Percentiles rank a stretch among this genome's conserved stretches.
These are phyloP conservation scores for Hydractinia echinata DNA, from an alignment of 30 jellyfish, hydroid and myxozoan genomes.

Conservation along the genomic window DNA sequence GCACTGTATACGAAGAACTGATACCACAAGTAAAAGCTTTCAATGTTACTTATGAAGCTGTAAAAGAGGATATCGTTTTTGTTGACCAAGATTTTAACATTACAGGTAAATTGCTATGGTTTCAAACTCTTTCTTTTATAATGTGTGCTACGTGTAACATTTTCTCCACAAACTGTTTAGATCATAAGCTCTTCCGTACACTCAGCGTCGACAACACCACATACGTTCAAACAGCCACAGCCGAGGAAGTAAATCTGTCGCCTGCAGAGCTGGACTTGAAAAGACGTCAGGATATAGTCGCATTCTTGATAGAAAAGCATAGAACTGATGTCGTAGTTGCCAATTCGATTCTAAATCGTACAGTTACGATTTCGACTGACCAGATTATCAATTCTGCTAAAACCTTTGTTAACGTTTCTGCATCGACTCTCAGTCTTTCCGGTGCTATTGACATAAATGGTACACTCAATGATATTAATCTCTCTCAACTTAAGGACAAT, in stretches of 20 bases:
- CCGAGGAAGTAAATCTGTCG: slow-evolving; percentile 42
- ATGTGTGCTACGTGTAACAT: not conserved
- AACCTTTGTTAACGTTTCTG: slow-evolving; percentile 8
- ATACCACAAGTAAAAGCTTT: slow-evolving; percentile 21
- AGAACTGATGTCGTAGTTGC: not conserved
- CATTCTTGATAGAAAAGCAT: slow-evolving; percentile 24
- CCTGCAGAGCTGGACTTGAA: slow-evolving; percentile 23
- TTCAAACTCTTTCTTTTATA: not conserved
- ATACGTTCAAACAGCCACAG: slow-evolving; percentile 6
- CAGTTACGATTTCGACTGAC: slow-evolving; percentile 27
- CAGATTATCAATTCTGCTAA: slow-evolving; percentile 43
- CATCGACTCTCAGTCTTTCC: slow-evolving; percentile 15
- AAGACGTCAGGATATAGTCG: slow-evolving; percentile 13
- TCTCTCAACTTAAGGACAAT: slow-evolving; percentile 23
- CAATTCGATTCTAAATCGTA: not conserved
- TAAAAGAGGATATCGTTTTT: slow-evolving; percentile 34
- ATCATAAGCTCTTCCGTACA: slow-evolving; percentile 47
- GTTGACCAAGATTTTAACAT: slow-evolving; percentile 41
- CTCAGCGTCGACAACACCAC: slow-evolving; percentile 36
- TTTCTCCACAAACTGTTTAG: slow-evolving; percentile 16
- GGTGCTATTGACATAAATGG: slow-evolving; percentile 35
- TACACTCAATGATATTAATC: slow-evolving; percentile 45
- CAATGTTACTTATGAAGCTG: slow-evolving; percentile 6
- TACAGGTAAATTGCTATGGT: slow-evolving; percentile 42
- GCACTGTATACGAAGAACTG: slow-evolving; percentile 31